Percentiles rank a stretch among this genome's conserved stretches.
Evolutionary conservation across 2,888 invertebrate species (phyloP).

Genomic region (Hypselothyrea guttata): DNA sequence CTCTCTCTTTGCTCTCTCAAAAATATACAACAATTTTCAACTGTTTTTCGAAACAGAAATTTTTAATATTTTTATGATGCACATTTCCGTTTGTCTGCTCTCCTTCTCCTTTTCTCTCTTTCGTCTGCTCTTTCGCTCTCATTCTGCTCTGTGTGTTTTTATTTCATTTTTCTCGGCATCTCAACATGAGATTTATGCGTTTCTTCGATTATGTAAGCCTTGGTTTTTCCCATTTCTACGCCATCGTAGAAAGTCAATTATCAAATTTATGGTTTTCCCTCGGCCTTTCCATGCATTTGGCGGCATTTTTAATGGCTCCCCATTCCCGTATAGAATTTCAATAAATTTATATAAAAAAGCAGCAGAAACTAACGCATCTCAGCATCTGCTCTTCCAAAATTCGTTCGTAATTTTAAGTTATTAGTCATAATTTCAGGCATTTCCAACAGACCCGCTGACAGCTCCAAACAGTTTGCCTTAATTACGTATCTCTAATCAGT

Average conservation of each 20-base stretch:
- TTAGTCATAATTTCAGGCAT: conserved; percentile 76
- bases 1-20: neutral
- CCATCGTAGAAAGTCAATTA: conserved; percentile 71
- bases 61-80: conserved; percentile 77
- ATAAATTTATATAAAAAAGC: conserved; percentile 8
- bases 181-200: conserved; percentile 66
- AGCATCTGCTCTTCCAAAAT: conserved; percentile 61
- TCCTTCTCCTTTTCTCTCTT: conserved; percentile 7
- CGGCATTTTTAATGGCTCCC: conserved; percentile 46
- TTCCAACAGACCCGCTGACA: conserved; percentile 56
- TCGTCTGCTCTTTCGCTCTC: conserved; percentile 11
- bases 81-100: conserved; percentile 60
- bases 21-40: neutral
- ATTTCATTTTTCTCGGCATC: conserved; percentile 20
- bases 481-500: conserved; percentile 46
- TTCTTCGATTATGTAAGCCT: conserved; percentile 73
- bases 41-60: conserved; percentile 35
- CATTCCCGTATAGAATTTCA: conserved; percentile 49
- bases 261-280: conserved; percentile 75
- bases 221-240: conserved; percentile 41
- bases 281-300: conserved; percentile 34
- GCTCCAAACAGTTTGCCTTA: conserved; percentile 35
- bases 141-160: too few species aligned
- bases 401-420: conserved; percentile 75
- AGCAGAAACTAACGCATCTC: too few species aligned